phyloP scores from a whole-genome alignment of 2,113 vertebrate species.

The Garra rufa region DNA sequence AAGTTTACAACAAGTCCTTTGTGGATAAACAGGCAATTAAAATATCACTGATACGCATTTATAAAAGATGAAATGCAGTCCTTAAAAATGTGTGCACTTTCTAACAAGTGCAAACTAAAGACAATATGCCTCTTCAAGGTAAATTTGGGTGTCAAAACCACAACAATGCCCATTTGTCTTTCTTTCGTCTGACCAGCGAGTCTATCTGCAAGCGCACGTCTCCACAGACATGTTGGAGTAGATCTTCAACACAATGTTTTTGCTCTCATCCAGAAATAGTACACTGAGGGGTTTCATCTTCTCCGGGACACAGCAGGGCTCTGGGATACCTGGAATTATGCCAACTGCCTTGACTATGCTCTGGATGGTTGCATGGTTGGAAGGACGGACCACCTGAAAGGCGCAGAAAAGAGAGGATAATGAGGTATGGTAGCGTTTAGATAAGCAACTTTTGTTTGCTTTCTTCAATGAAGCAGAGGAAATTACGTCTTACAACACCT shows the following conservation, averaged over 20 bases:
- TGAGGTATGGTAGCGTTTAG: constrained; percentile 14
- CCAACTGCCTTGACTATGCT: constrained; percentile 95
- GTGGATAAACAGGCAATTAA: constrained; percentile 20
- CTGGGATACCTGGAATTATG: constrained; percentile 91
- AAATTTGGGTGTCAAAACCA: constrained; percentile 74
- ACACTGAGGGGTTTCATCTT: constrained; percentile 92
- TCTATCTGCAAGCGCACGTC: constrained; percentile 90
- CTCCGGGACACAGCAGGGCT: constrained; percentile 93
- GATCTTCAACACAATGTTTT: constrained; percentile 91
- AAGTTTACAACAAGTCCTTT: constrained; percentile 9
- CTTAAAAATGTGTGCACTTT: constrained; percentile 31
- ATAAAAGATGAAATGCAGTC: constrained; percentile 10
- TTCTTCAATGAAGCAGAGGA: constrained; percentile 5
- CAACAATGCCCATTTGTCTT: constrained; percentile 21
- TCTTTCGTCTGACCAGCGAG: background rate
- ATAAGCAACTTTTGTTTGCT: background rate
- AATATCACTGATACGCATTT: background rate
- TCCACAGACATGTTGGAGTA: constrained; percentile 96
- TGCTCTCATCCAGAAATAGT: constrained; percentile 88
- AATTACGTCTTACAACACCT: constrained; percentile 21
- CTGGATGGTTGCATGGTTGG: constrained; percentile 97
- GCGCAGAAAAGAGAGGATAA: constrained; percentile 19
- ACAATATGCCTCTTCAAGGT: constrained; percentile 47
- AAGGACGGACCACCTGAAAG: constrained; percentile 88
- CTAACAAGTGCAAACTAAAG: constrained; percentile 39